phyloP scores from a whole-genome alignment of 2,888 invertebrate genomes.

The Rotaria macrura region DNA sequence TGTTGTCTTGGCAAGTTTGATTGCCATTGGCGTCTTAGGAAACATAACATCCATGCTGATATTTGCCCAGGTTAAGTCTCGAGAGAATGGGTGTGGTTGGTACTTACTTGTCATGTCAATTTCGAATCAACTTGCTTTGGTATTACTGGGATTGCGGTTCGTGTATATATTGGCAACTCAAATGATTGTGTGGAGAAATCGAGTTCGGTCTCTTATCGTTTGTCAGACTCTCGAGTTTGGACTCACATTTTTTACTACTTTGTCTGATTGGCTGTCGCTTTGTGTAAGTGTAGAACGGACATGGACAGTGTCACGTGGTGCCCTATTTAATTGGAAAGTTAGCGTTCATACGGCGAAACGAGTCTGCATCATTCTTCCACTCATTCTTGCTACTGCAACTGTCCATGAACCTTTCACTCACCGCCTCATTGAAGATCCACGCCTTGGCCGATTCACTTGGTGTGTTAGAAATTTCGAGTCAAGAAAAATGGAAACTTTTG shows the following conservation, averaged over 20 bases:
- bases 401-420: neutral
- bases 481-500: neutral
- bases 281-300: neutral
- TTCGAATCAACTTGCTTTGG: neutral
- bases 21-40: neutral
- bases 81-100: neutral
- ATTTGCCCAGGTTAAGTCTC: neutral
- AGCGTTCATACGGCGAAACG: neutral
- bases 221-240: neutral
- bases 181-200: neutral
- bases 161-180: neutral
- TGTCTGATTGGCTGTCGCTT: neutral
- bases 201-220: too few species aligned
- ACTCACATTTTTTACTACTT: neutral
- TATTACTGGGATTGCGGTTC: neutral
- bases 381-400: neutral
- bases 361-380: neutral
- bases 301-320: neutral
- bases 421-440: neutral
- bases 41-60: neutral
- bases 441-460: neutral
- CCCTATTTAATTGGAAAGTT: neutral
- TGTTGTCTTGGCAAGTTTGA: neutral
- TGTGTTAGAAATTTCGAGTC: neutral
- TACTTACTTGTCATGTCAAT: neutral